Evolutionary conservation across 2,888 invertebrate species (phyloP), one percentile per base, ranked within the genome.

Genomic region (Pedicia rivosa): DNA sequence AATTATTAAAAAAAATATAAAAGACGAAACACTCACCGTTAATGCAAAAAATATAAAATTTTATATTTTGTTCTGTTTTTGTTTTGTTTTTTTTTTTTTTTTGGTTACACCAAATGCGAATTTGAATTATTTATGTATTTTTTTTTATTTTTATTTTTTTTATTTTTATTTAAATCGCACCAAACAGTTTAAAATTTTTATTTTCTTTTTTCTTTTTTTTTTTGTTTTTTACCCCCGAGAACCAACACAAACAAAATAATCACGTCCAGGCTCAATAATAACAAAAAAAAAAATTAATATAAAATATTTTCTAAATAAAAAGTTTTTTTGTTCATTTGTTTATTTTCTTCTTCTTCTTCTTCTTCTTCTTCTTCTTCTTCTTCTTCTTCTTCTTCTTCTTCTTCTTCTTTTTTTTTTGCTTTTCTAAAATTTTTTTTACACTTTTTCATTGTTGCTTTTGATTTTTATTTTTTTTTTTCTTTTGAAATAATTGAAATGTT

Each of bases 11-110:
- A 36, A 29, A 36, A 36, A 29, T 22, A 36, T 29, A 20, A 36
- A 36, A 36, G 36, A 36, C 36, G 28, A 36, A 36, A 36, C 36
- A 36, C 36, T 36, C 36, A 36, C 36, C 36, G 29, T 36, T 14
- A 32, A 32, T 32, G 32, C 32, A 32, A 20, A 32, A 20, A 32
- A 32, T 32, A 20, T 32, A 20, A 20, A 6, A 20, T 20, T 20
- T 20, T 20, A 20, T 20, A 20, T 6, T 5, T 20, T 32, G 13
- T 32, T 32, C n/a, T n/a, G n/a, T n/a, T 13, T 13, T 13, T 9
- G 9, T n/a, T n/a, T n/a, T n/a, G n/a, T n/a, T n/a, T n/a, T n/a
- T n/a, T n/a, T n/a, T n/a, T n/a, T n/a, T n/a, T n/a, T n/a, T n/a
- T 24, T 28, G 19, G 29, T 29, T 29, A 36, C 36, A 36, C 36